These are phyloP conservation scores for Camelus dromedarius DNA, from an alignment of 2,113 vertebrate genomes.

Conservation along the genomic window DNA sequence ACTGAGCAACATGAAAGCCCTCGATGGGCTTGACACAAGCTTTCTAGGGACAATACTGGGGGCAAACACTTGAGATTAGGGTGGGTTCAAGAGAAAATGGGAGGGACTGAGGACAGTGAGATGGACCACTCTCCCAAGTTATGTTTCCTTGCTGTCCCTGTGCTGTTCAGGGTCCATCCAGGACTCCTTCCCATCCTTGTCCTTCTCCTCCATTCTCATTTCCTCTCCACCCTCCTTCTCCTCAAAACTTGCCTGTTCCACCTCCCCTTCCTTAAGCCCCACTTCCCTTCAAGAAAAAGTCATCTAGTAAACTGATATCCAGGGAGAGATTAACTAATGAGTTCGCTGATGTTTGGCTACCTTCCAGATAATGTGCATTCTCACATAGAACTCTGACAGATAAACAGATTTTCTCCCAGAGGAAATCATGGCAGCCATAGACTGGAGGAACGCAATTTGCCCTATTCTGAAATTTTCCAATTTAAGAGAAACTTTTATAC, in stretches of 20 bases:
- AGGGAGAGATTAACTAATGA: background rate
- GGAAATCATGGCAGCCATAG: background rate
- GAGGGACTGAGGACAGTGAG: background rate
- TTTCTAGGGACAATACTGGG: background rate
- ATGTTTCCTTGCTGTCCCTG: background rate
- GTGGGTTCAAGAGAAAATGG: background rate
- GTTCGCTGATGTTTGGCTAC: background rate
- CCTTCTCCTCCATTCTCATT: background rate
- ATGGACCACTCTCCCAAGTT: background rate
- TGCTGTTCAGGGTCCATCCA: background rate
- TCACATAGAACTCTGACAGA: background rate
- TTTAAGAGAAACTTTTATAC: background rate
- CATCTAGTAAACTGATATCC: background rate
- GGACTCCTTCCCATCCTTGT: background rate
- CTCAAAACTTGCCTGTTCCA: background rate
- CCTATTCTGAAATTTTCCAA: background rate
- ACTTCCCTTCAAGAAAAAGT: slow-evolving; percentile 47
- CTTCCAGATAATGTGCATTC: background rate
- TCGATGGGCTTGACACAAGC: background rate
- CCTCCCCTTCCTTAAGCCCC: background rate
- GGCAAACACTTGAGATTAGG: background rate
- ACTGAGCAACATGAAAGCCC: background rate
- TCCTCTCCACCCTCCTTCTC: background rate
- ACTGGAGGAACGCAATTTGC: background rate
- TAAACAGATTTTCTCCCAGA: background rate